Percentiles rank a stretch among this genome's conserved stretches.
Conservation (phyloP, 2,113 vertebrate genomes). For the Mirza zaza region DNA sequence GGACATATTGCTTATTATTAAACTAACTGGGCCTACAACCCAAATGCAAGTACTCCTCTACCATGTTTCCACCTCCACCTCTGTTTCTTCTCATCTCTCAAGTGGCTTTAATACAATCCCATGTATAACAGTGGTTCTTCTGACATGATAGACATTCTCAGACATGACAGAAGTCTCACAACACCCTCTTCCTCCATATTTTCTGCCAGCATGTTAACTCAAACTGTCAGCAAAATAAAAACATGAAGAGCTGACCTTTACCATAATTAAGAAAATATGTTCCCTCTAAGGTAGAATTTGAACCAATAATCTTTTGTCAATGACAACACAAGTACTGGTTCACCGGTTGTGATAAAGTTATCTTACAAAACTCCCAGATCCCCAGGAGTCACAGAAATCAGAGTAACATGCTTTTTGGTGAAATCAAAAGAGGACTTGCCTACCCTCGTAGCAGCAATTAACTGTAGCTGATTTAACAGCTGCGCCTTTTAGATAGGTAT, state of each 20-base stretch:
- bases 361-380: not conserved
- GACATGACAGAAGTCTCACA: conserved; percentile 13
- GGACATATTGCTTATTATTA: not conserved
- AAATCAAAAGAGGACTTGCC: conserved; percentile 12
- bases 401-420: not conserved
- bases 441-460: not conserved
- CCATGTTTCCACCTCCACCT: not conserved
- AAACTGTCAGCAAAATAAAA: conserved; percentile 45
- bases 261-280: conserved; percentile 40
- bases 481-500: not conserved
- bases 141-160: not conserved
- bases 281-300: not conserved
- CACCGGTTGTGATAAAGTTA: not conserved
- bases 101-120: conserved; percentile 29
- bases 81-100: conserved; percentile 35
- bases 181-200: not conserved
- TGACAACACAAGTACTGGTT: not conserved
- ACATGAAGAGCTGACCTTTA: conserved; percentile 33
- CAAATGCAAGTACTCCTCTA: not conserved
- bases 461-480: not conserved
- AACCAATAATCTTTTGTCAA: conserved; percentile 24
- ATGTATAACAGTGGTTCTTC: conserved; percentile 3
- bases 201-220: conserved; percentile 37
- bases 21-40: not conserved
- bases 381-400: not conserved